Evolutionary conservation across 2,797 vertebrate genomes (phyloP).

Genomic region (Gadopsis marmoratus): DNA sequence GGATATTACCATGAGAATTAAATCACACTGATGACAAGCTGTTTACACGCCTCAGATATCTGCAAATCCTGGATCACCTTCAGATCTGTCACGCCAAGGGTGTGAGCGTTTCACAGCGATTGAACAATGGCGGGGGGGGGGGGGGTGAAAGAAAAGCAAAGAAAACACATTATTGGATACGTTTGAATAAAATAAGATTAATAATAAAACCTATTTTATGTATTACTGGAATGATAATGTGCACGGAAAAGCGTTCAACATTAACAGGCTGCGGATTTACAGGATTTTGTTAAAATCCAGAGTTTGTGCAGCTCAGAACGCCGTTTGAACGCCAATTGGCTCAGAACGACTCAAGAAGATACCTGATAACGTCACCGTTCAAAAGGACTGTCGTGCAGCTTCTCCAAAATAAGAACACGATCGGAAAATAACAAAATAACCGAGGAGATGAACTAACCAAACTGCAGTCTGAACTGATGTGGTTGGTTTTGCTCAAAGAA

Average conservation of each 20-base stretch:
- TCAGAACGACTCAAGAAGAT: not conserved
- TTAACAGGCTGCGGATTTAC: not conserved
- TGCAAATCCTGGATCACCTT: constrained; percentile 29
- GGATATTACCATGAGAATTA: constrained; percentile 43
- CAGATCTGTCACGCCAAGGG: constrained; percentile 1
- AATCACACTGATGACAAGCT: constrained; percentile 19
- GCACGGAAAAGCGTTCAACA: not conserved
- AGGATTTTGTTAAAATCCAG: not conserved
- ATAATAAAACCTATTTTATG: not conserved
- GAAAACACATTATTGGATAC: not conserved
- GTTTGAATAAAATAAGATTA: not conserved
- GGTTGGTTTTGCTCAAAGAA: not conserved
- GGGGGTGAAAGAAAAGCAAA: not conserved
- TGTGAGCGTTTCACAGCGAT: not conserved
- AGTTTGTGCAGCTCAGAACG: not conserved
- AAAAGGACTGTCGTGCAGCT: not conserved
- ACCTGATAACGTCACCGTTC: not conserved
- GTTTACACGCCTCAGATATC: constrained; percentile 19
- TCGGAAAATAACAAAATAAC: not conserved
- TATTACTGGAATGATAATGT: not conserved
- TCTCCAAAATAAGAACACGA: not conserved
- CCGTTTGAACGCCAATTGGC: not conserved
- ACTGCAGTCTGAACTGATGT: not conserved
- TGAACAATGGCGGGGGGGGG: too few relatives aligned
- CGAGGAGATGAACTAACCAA: too few relatives aligned